phyloP scores from a whole-genome alignment of 2,797 vertebrate species.

The Ceryle rudis region DNA sequence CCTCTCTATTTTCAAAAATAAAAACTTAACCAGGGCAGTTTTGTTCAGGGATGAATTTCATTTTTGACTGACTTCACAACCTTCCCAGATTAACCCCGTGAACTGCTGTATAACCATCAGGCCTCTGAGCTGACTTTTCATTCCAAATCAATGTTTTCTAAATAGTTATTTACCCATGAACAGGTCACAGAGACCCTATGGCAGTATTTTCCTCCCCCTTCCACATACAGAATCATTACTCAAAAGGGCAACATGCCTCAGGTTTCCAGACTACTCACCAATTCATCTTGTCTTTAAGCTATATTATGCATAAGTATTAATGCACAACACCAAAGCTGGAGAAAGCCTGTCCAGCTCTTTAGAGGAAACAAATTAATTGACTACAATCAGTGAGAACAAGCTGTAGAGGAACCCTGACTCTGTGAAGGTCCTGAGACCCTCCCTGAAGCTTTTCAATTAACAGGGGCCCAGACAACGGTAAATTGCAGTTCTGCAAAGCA shows the following conservation, averaged over 20 bases:
- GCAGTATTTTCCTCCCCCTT: not conserved
- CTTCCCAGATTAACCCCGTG: not conserved
- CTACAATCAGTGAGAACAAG: not conserved
- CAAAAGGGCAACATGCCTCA: constrained; percentile 33
- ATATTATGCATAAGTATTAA: not conserved
- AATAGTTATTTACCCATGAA: constrained; percentile 52
- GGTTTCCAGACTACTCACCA: constrained; percentile 6
- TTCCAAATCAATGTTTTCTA: constrained; percentile 47
- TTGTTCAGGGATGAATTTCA: not conserved
- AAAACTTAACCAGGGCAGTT: not conserved
- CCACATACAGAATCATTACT: constrained; percentile 5
- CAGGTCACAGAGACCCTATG: not conserved
- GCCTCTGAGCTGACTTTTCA: constrained; percentile 22
- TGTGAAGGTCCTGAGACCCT: not conserved
- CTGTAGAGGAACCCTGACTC: not conserved
- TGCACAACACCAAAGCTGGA: not conserved
- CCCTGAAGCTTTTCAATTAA: not conserved
- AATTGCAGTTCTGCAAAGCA: not conserved
- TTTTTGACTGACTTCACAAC: constrained; percentile 11
- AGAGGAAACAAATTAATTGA: not conserved
- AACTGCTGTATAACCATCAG: not conserved
- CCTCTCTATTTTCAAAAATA: not conserved
- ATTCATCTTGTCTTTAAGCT: constrained; percentile 40
- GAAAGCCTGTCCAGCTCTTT: not conserved
- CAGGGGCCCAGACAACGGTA: not conserved